Percentiles rank a stretch among this genome's conserved stretches.
These are phyloP conservation scores for Saccopteryx bilineata DNA, from an alignment of 2,113 vertebrate genomes.

Conservation along the genomic window DNA sequence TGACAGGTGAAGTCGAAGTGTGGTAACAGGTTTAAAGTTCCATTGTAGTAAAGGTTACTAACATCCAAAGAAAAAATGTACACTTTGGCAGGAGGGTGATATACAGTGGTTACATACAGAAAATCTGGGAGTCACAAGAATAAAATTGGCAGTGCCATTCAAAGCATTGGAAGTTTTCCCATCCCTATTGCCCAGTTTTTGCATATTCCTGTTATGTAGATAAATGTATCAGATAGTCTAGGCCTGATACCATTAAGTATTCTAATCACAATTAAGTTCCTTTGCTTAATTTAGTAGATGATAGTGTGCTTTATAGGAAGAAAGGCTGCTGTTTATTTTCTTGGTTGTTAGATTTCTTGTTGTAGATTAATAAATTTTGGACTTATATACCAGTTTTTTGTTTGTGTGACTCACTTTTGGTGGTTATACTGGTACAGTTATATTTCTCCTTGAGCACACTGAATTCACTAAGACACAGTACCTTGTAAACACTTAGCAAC, in stretches of 20 bases:
- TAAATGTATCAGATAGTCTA: background rate
- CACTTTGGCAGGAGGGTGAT: background rate
- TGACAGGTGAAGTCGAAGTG: background rate
- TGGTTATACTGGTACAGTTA: background rate
- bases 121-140: background rate
- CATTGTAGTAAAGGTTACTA: slow-evolving; percentile 1
- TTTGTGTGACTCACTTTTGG: slow-evolving; percentile 10
- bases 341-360: background rate
- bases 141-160: background rate
- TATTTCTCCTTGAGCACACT: background rate
- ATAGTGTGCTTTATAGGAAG: slow-evolving; percentile 13
- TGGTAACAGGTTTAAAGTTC: background rate
- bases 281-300: slow-evolving; percentile 28
- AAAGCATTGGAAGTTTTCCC: background rate
- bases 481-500: background rate
- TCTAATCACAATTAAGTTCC: background rate
- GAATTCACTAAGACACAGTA: background rate
- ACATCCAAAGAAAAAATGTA: background rate
- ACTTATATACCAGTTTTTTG: background rate
- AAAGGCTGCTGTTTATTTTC: slow-evolving; percentile 35
- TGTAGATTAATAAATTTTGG: slow-evolving; percentile 4
- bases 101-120: background rate
- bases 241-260: background rate
- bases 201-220: background rate
- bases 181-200: background rate